phyloP scores from a whole-genome alignment of 2,113 vertebrate species.

The Indicator maculatus region DNA sequence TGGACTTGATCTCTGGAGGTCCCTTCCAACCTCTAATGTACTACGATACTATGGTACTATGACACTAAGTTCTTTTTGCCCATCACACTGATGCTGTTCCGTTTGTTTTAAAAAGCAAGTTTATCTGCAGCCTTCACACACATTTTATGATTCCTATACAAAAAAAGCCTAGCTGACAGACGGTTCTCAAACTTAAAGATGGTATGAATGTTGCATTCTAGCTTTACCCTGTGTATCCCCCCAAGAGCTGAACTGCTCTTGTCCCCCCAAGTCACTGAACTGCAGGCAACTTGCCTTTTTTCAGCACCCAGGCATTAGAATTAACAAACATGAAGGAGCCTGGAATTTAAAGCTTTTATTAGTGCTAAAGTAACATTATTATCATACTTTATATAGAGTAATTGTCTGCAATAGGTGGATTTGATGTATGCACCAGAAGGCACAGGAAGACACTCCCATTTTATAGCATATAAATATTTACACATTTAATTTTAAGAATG shows the following conservation, averaged over 20 bases:
- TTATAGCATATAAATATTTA: conserved; percentile 13
- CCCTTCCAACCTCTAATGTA: no score
- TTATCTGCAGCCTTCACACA: neutral
- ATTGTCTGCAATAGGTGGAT: neutral
- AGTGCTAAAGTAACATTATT: neutral
- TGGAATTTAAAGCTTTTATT: neutral
- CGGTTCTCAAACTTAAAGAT: neutral
- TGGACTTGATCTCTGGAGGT: no score
- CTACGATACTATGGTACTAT: no score
- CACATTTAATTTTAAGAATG: neutral
- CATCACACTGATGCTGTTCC: neutral
- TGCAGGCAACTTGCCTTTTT: neutral
- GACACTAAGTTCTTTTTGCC: neutral
- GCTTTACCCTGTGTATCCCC: neutral
- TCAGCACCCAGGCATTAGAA: neutral
- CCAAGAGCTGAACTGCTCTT: neutral
- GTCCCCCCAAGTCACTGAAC: neutral
- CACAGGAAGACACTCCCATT: neutral
- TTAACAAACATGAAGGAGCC: neutral
- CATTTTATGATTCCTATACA: neutral
- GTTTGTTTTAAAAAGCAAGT: neutral
- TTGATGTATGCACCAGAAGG: neutral
- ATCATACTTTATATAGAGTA: neutral
- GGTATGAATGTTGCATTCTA: neutral
- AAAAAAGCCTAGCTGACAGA: neutral